Evolutionary conservation across 1,140 invertebrate genomes (phyloP).

Genomic region (Periplaneta americana): DNA sequence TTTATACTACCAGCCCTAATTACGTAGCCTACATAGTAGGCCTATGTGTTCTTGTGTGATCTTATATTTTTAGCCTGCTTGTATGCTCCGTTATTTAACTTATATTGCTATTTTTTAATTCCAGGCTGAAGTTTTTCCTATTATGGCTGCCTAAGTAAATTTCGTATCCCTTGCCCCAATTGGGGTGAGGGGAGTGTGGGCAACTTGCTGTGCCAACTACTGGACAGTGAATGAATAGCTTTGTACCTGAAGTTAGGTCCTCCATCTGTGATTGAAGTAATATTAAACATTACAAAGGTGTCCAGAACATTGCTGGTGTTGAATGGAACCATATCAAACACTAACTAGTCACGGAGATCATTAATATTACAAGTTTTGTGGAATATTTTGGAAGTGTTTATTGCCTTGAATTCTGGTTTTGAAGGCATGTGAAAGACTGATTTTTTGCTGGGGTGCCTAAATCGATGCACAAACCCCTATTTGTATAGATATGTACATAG

Average conservation of each 20-base stretch:
- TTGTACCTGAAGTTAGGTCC: background rate
- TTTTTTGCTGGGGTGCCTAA: background rate
- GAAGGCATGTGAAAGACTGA: background rate
- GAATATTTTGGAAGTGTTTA: background rate
- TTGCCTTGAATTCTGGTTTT: background rate
- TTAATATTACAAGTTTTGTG: background rate
- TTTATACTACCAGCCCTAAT: too few relatives aligned
- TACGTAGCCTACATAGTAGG: too few relatives aligned
- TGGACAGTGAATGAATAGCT: background rate
- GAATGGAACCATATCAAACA: background rate
- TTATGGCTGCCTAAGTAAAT: constrained; percentile 3
- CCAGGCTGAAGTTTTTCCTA: constrained; percentile 1
- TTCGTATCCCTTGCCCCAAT: background rate
- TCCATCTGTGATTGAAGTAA: background rate
- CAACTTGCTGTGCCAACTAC: background rate
- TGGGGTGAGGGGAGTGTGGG: background rate
- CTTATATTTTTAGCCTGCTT: too few relatives aligned
- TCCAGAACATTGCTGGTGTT: background rate
- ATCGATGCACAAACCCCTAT: background rate
- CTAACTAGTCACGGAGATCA: background rate
- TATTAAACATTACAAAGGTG: background rate
- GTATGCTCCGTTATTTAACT: background rate
- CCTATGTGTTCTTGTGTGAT: too few relatives aligned
- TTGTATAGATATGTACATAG: constrained; percentile 1
- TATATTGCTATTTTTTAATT: background rate